phyloP scores from a whole-genome alignment of 2,888 invertebrate species.

The Hecatera dysodea region DNA sequence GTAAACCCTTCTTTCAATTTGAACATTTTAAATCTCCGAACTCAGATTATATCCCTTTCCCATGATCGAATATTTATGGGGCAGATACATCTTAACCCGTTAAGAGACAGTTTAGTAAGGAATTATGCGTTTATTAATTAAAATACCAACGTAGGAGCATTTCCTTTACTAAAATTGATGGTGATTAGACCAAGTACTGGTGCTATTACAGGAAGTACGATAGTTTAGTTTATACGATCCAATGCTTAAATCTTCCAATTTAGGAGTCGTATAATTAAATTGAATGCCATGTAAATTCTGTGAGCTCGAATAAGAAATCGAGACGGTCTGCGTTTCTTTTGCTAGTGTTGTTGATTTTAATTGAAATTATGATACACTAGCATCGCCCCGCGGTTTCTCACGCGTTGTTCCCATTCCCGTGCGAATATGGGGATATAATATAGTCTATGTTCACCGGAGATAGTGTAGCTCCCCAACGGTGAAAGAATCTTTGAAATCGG shows the following conservation, averaged over 20 bases:
- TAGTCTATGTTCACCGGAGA: too few relatives aligned
- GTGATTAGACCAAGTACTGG: constrained; percentile 49
- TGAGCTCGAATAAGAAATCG: constrained; percentile 7
- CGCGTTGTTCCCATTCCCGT: too few relatives aligned
- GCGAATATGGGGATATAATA: too few relatives aligned
- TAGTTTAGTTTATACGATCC: constrained; percentile 31
- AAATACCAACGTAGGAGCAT: constrained; percentile 57
- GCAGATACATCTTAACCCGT: constrained; percentile 51
- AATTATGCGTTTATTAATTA: constrained; percentile 65
- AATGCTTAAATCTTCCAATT: constrained; percentile 35
- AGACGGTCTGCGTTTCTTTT: background rate
- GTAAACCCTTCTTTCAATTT: constrained; percentile 38
- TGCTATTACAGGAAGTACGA: constrained; percentile 38
- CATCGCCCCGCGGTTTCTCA: too few relatives aligned
- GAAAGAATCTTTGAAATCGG: too few relatives aligned
- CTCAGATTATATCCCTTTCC: constrained; percentile 46
- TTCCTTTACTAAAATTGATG: constrained; percentile 60
- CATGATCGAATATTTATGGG: constrained; percentile 55
- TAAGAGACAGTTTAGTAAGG: constrained; percentile 48
- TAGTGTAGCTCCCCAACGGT: too few relatives aligned
- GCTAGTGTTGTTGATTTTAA: background rate
- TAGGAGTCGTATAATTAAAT: constrained; percentile 33
- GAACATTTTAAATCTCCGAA: constrained; percentile 41
- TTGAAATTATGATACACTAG: background rate
- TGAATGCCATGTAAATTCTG: constrained; percentile 14